Evolutionary conservation across 1,140 invertebrate genomes (phyloP), one percentile per base, ranked within the genome.

Genomic region (Cecropterus lyciades): DNA sequence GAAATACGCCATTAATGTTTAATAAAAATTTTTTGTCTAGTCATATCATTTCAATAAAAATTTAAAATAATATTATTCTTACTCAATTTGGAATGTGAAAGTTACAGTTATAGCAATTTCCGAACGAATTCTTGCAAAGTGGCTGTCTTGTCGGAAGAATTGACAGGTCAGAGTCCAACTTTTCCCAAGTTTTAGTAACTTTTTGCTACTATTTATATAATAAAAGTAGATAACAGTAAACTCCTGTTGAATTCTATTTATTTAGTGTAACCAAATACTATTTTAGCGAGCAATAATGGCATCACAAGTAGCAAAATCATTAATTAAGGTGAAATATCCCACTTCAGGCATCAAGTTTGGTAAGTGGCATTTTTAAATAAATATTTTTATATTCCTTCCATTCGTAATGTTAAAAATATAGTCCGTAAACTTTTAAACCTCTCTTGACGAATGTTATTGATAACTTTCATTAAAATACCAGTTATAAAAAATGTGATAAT

Each of bases 161-260:
- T 75, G 75, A 76, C 76, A 80, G 88, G 82, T 88, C 86, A 91
- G 68, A 91, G 88, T 91, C 88, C 88, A 91, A 88, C 82, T 85
- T 84, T 82, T 70, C 53, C 72, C 14, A 69, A 75, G 71, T 80
- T 84, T 80, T 72, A 66, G 49, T 57, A 72, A 70, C 48, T 77
- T 69, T 74, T 68, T 52, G 53, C 51, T 37, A 52, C 20, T 65
- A 62, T 60, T 69, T 56, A 52, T 53, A 66, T 57, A 62, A 52
- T 72, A 75, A 69, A 70, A 72, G 43, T 78, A 75, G 69, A 67
- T 45, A 60, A 30, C 37, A 8, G 15, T 57, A 13, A 57, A 13
- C 40, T 2, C 1, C 3, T 42, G n/a, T 45, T n/a, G 14, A 30
- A 16, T 45, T 4, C 6, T 16, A 16, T 60, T 65, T 43, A 74